These are phyloP conservation scores for Blastobasis adustella DNA, from an alignment of 2,888 invertebrate genomes.

Conservation along the genomic window DNA sequence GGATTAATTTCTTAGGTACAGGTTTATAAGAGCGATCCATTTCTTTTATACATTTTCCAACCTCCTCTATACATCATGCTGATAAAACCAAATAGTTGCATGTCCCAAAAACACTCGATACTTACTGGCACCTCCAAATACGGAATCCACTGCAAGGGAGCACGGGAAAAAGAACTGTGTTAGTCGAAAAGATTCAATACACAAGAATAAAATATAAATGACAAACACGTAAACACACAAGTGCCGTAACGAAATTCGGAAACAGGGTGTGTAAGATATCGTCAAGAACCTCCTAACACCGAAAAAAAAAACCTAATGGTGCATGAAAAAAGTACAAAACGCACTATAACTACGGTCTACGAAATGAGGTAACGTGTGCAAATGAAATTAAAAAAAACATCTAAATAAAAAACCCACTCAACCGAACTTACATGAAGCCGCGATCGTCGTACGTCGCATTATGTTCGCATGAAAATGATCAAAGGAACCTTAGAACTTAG, in stretches of 20 bases:
- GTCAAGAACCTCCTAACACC: slow-evolving; percentile 23
- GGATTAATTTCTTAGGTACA: too few species aligned
- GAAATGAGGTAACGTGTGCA: slow-evolving; percentile 49
- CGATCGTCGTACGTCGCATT: slow-evolving; percentile 56
- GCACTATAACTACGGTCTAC: slow-evolving; percentile 53
- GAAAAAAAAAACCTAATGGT: slow-evolving; percentile 52
- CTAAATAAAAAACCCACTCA: slow-evolving; percentile 30
- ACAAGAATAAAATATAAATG: slow-evolving; percentile 10
- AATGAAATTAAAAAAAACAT: slow-evolving; percentile 43
- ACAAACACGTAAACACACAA: slow-evolving; percentile 32
- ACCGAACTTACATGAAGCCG: slow-evolving; percentile 70
- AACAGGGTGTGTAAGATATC: slow-evolving; percentile 21
- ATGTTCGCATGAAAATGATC: slow-evolving; percentile 64
- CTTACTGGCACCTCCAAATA: slow-evolving; percentile 84
- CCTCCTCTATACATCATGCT: too few species aligned
- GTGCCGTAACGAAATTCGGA: slow-evolving; percentile 33
- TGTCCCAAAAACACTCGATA: slow-evolving; percentile 25
- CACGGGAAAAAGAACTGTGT: slow-evolving; percentile 50
- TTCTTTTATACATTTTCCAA: too few species aligned
- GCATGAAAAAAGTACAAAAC: slow-evolving; percentile 54
- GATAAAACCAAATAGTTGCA: too few species aligned
- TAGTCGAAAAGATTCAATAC: slow-evolving; percentile 38
- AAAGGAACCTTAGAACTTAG: slow-evolving; percentile 62
- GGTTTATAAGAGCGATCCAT: too few species aligned
- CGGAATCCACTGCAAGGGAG: slow-evolving; percentile 79